phyloP scores from a whole-genome alignment of 2,888 invertebrate species.

The Dichetophora obliterata region DNA sequence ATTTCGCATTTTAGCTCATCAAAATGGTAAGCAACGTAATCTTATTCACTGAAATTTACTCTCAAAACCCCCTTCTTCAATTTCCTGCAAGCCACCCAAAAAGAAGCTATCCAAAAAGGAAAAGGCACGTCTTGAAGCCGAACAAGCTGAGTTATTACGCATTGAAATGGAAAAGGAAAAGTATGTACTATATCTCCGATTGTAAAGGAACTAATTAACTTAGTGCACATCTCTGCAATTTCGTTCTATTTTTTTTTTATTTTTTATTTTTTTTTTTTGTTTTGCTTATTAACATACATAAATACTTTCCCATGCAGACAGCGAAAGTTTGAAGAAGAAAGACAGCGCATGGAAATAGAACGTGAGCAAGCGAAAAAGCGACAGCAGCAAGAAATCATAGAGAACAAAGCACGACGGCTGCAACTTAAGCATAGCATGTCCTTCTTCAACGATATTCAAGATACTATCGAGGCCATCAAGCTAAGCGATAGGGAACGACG shows the following conservation, averaged over 20 bases:
- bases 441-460: constrained; percentile 61
- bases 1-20: background rate
- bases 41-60: background rate
- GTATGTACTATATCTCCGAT: constrained; percentile 50
- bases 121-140: constrained; percentile 68
- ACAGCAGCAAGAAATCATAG: constrained; percentile 65
- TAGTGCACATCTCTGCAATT: background rate
- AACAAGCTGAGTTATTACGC: constrained; percentile 68
- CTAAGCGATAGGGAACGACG: constrained; percentile 57
- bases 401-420: constrained; percentile 64
- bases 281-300: background rate
- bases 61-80: background rate
- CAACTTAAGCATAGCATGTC: constrained; percentile 66
- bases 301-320: constrained; percentile 51
- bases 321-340: constrained; percentile 67
- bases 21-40: constrained; percentile 26
- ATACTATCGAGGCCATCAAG: constrained; percentile 62
- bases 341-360: constrained; percentile 66
- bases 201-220: too few species aligned
- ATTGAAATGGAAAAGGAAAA: constrained; percentile 70
- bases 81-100: constrained; percentile 62
- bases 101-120: constrained; percentile 71
- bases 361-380: constrained; percentile 67
- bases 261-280: too few species aligned
- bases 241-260: too few species aligned